phyloP scores from a whole-genome alignment of 2,113 vertebrate genomes.

The Noctilio leporinus region DNA sequence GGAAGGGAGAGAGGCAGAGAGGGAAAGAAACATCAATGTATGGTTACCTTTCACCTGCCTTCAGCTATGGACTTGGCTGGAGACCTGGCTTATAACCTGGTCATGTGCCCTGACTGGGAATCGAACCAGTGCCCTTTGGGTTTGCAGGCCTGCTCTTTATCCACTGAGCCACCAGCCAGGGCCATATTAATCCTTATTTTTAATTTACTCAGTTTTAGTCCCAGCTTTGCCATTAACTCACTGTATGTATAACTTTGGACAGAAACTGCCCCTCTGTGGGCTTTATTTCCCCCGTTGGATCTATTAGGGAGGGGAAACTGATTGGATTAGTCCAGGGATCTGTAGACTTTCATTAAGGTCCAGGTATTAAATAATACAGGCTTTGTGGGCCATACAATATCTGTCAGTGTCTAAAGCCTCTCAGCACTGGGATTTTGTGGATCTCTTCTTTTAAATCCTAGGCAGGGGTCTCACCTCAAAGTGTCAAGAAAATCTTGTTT shows the following conservation, averaged over 20 bases:
- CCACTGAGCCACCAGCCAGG: no score
- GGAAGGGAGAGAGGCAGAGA: no score
- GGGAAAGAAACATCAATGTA: no score
- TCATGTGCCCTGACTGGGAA: no score
- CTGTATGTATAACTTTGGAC: background rate
- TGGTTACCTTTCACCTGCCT: no score
- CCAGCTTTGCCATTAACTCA: background rate
- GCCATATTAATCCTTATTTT: no score
- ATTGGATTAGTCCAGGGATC: background rate
- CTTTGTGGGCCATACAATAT: background rate
- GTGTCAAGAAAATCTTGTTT: conserved; percentile 25
- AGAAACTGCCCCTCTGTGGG: background rate
- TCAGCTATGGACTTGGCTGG: no score
- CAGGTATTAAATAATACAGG: background rate
- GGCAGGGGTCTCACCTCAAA: background rate
- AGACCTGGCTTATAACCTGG: no score
- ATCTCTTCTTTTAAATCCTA: conserved; percentile 5
- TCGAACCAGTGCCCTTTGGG: no score
- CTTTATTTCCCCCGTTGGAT: background rate
- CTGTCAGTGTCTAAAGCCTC: background rate
- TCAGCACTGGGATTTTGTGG: background rate
- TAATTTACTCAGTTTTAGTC: background rate
- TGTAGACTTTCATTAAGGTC: background rate
- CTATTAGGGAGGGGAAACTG: background rate
- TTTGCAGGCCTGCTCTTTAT: no score